Evolutionary conservation across 2,113 vertebrate genomes (phyloP), one percentile per base, ranked within the genome.

Genomic region (Megaceryle torquata): DNA sequence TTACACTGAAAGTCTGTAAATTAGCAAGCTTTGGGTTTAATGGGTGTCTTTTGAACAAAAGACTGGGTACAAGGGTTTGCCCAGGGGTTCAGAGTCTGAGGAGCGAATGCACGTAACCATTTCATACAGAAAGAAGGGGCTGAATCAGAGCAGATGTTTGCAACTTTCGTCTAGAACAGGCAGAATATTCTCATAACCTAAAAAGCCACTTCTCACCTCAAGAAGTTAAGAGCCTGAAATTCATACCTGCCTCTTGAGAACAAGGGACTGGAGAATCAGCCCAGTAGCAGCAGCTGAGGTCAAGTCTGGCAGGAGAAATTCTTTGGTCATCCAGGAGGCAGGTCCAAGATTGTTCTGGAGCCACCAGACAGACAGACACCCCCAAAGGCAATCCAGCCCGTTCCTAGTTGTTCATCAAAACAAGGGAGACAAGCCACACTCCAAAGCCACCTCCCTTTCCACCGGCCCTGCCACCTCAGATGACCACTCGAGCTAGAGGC

Each of bases 401-500:
- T 6, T 44, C 56, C 43, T 41, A 77, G 82, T 44, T 4, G 39
- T 13, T 21, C 26, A 75, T 31, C 79, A 71, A 31, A 41, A 37
- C 21, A 12, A 19, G 41, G 10, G 24, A 57, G 69, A 54, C 28
- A 50, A 81, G 37, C 57, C 48, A 50, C 5, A 1, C n/a, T 63
- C 33, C 41, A 33, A 57, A 56, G 13, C 18, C 13, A 51, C 15
- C n/a, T 51, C 83, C 64, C 75, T 3, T 83, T 41, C 67, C 71
- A 29, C 37, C 22, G 54, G 24, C 37, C 70, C 75, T 29, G 21
- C 13, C 74, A 51, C 57, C 48, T 69, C 29, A 41, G 68, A 18
- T 13, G 59, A 77, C 44, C n/a, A 28, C n/a, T 50, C 0, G 0
- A 35, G 13, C 82, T 15, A 21, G 28, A 56, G 24, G 14, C 59